Base-by-base conservation (phyloP, 2,888 invertebrate genomes). In the Eupsilia transversa region DNA sequence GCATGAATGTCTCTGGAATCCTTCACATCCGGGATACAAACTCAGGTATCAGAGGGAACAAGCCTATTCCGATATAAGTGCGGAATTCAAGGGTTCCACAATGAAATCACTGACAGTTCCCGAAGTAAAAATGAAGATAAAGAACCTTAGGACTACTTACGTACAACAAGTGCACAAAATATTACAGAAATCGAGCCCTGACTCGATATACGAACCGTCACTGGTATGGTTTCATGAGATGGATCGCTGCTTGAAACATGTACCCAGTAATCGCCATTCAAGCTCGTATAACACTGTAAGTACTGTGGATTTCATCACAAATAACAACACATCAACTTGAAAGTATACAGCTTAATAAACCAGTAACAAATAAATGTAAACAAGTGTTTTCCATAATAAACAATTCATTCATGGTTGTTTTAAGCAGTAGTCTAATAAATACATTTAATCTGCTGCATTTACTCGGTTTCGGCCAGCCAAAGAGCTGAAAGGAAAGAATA, bases 1-100 rank as follows among this genome's bases (percentile, higher is more conserved):
- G 79, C 93, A 96, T 75, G 96, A 96, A 86, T 96, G 96, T 77
- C 90, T 97, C 20, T 97, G 96, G 97, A 95, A 96, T 87, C 94
- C 95, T 1, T 85, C 89, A 60, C 94, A 95, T 81, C 89, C 92
- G 0, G 91, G 91, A 17, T 96, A 97, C 84, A 96, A 94, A 90
- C 77, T 92, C 14, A 94, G 92, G 86, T 89, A 89, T 76, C 92
- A 92, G 81, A 91, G 96, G 79, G 92, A 94, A 68, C 91, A 90
- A 52, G 96, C 96, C 0, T 96, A 95, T 80, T 72, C 84, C 2
- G 89, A 91, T 59, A 94, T 96, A 49, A 89, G 89, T 75, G 74
- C 86, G 1, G 93, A 94, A 80, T 95, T 96, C 79, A 92, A 92
- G 84, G 80, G 79, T 46, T 83, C 92, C 4, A 92, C 94, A 7